These are phyloP conservation scores for Drosophila aff. DNA, from an alignment of 1,140 invertebrate genomes.

Conservation along the genomic window DNA sequence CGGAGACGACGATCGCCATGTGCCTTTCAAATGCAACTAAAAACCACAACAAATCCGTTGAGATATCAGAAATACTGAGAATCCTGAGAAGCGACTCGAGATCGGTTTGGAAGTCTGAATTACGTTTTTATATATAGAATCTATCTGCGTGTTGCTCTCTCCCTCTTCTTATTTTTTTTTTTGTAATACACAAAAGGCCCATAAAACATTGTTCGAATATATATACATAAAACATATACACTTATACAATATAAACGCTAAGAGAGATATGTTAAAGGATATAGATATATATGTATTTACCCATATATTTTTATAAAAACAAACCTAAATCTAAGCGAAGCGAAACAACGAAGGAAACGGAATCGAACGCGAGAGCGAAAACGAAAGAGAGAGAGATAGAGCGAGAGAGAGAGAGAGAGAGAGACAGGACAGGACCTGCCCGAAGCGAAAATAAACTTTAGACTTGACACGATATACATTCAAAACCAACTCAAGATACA, in stretches of 20 bases:
- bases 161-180: slow-evolving; percentile 32
- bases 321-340: slow-evolving; percentile 34
- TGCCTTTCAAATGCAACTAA: slow-evolving; percentile 34
- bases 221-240: slow-evolving; percentile 18
- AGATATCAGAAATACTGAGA: neutral
- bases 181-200: slow-evolving; percentile 6
- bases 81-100: neutral
- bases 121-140: slow-evolving; percentile 17
- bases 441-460: neutral
- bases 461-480: neutral
- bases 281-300: slow-evolving; percentile 33
- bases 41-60: neutral
- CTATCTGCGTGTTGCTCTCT: slow-evolving; percentile 40
- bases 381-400: slow-evolving; percentile 1
- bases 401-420: no score
- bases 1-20: slow-evolving; percentile 29
- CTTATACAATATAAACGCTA: slow-evolving; percentile 14
- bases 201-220: slow-evolving; percentile 58
- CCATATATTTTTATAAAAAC: slow-evolving; percentile 48
- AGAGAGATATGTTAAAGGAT: slow-evolving; percentile 36
- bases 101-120: slow-evolving; percentile 6
- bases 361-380: slow-evolving; percentile 11
- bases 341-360: slow-evolving; percentile 40
- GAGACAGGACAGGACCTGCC: neutral
- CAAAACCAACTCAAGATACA: neutral